These are phyloP conservation scores for Anagyrus pseudococci DNA, from an alignment of 2,888 invertebrate species.

Conservation along the genomic window DNA sequence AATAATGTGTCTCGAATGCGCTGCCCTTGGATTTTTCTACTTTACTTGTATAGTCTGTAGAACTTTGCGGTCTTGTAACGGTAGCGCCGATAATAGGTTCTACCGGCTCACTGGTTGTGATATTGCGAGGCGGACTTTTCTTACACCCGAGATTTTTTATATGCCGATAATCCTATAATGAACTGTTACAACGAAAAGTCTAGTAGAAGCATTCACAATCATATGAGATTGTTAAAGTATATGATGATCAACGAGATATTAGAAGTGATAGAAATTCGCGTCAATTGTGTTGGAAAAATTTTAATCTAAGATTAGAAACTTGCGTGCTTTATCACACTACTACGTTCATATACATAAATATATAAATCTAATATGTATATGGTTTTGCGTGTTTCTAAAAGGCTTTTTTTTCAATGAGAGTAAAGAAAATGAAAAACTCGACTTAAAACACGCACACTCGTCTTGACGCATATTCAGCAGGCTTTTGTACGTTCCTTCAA, in stretches of 20 bases:
- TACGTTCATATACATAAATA: background rate
- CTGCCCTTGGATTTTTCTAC: constrained; percentile 25
- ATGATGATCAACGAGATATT: background rate
- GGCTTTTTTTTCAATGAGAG: constrained; percentile 19
- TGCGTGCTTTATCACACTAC: background rate
- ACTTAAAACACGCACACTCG: constrained; percentile 37
- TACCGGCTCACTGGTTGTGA: constrained; percentile 39
- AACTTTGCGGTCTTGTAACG: constrained; percentile 12
- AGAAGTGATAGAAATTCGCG: background rate
- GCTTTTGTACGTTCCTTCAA: constrained; percentile 54
- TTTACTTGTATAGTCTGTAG: constrained; percentile 31
- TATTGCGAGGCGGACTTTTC: constrained; percentile 32
- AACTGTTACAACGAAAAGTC: constrained; percentile 30
- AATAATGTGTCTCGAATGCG: constrained; percentile 16
- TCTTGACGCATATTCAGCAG: constrained; percentile 40
- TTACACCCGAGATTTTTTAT: constrained; percentile 31
- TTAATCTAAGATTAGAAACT: constrained; percentile 7
- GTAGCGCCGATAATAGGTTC: background rate
- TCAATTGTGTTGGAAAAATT: background rate
- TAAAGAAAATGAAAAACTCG: constrained; percentile 5
- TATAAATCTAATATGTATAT: constrained; percentile 6
- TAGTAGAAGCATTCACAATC: constrained; percentile 32
- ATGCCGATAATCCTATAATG: constrained; percentile 13
- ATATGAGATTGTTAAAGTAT: constrained; percentile 15
- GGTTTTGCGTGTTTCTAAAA: constrained; percentile 34